phyloP scores from a whole-genome alignment of 2,113 vertebrate genomes.

The Sisor rabdophorus region DNA sequence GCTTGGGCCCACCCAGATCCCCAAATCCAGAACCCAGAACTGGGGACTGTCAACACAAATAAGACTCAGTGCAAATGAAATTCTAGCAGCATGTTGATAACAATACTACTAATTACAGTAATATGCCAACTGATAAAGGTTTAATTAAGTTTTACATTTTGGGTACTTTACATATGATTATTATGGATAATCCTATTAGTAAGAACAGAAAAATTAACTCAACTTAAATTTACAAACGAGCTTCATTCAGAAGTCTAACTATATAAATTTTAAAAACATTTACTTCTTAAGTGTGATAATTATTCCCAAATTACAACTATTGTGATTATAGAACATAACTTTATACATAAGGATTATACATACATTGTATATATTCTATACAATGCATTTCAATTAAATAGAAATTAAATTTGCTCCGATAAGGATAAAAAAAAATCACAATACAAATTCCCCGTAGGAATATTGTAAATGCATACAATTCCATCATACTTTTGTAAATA shows the following conservation, averaged over 20 bases:
- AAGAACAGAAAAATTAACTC: not conserved
- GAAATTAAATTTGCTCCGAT: no score
- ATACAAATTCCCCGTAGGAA: no score
- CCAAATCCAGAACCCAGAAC: slow-evolving; percentile 91
- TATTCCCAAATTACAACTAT: no score
- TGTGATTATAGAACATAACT: no score
- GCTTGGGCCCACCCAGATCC: slow-evolving; percentile 77
- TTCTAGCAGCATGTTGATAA: not conserved
- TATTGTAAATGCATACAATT: no score
- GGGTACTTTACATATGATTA: not conserved
- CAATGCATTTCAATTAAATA: no score
- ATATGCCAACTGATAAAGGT: not conserved
- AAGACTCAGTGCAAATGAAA: not conserved
- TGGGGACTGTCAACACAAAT: slow-evolving; percentile 72
- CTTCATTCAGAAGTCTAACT: not conserved
- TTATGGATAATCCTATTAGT: not conserved
- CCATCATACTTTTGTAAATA: no score
- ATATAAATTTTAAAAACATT: not conserved
- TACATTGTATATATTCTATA: no score
- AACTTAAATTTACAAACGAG: not conserved
- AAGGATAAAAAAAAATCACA: no score
- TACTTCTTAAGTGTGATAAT: no score
- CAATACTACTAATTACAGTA: not conserved
- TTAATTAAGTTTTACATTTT: not conserved
- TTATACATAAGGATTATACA: no score